Evolutionary conservation across 92 coral and sea anemone species (phyloP), one percentile per base, ranked within the genome.

Genomic region (Parazoanthus atlanticus): DNA sequence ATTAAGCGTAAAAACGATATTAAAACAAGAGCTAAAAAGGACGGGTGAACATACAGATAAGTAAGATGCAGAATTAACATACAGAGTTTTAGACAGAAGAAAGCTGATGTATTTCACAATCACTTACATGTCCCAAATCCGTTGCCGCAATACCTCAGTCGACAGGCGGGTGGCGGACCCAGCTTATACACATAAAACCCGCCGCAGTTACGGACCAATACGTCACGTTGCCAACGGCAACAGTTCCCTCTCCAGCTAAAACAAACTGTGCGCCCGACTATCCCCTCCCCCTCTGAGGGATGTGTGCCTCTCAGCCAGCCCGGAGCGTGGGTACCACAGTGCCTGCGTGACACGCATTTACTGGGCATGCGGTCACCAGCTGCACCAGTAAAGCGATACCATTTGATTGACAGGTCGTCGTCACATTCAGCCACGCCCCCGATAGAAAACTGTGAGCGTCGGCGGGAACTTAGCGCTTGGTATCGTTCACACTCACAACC

Each of bases 281-380:
- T 52, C 28, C 92, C 92, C 30, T 92, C 89, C 82, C 85, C 76
- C 28, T 89, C 89, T 28, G 81, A 74, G 49, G 94, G 94, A 80
- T 84, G 90, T n/a, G 43, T 26, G 47, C 90, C 94, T 31, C 36
- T 67, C 87, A 92, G 80, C 94, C 94, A 92, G 49, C 94, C 94
- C 29, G 94, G 92, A 7, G 92, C 88, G 74, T 47, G 94, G 72
- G 94, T 91, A 85, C 94, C 94, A 70, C 94, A 91, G 54, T 80
- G 94, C 67, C 84, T 76, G 41, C 69, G 65, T 0, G 72, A 29
- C 8, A 89, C 90, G 58, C 94, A 92, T 26, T 77, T 46, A 23
- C 79, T 89, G 28, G 94, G 90, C 85, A 92, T 86, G 72, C 88
- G 86, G 19, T 81, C 65, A 64, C 94, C 94, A 36, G 94, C 92